Evolutionary conservation across 2,113 vertebrate species (phyloP).

Genomic region (Holacanthus passer): DNA sequence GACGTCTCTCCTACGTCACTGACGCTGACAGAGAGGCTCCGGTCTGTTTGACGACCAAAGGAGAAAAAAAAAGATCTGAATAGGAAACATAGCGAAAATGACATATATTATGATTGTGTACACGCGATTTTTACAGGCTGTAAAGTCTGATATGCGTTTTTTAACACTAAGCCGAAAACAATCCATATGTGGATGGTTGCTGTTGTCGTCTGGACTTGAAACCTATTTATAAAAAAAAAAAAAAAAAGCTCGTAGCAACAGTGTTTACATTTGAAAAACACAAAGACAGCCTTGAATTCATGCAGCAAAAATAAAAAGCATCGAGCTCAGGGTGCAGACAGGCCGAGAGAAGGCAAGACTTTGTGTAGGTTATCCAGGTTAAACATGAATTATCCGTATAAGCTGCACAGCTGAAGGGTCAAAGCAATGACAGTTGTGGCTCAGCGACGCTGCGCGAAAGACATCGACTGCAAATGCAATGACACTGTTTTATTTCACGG

Average conservation of each 20-base stretch:
- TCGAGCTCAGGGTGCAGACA: background rate
- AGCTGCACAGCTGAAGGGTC: slow-evolving; percentile 80
- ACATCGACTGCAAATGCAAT: slow-evolving; percentile 25
- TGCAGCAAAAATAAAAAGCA: background rate
- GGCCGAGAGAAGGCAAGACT: slow-evolving; percentile 11
- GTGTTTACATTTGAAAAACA: slow-evolving; percentile 60
- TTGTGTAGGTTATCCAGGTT: slow-evolving; percentile 66
- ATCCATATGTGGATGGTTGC: background rate
- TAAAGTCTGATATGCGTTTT: background rate
- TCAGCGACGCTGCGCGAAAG: slow-evolving; percentile 63
- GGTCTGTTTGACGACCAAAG: slow-evolving; percentile 50
- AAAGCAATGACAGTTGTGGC: slow-evolving; percentile 84
- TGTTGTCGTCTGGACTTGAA: slow-evolving; percentile 25
- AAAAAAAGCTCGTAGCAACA: slow-evolving; percentile 10
- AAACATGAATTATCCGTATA: slow-evolving; percentile 80
- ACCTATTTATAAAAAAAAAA: slow-evolving; percentile 13
- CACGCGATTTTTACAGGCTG: background rate
- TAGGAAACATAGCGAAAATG: slow-evolving; percentile 38
- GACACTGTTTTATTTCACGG: background rate
- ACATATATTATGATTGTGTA: background rate
- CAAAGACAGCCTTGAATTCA: background rate
- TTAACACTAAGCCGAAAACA: background rate
- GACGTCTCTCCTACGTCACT: slow-evolving; percentile 70
- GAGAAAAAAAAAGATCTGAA: slow-evolving; percentile 23
- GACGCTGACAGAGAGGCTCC: slow-evolving; percentile 59